Evolutionary conservation across 2,888 invertebrate genomes (phyloP).

Genomic region (Xestia ashworthii): DNA sequence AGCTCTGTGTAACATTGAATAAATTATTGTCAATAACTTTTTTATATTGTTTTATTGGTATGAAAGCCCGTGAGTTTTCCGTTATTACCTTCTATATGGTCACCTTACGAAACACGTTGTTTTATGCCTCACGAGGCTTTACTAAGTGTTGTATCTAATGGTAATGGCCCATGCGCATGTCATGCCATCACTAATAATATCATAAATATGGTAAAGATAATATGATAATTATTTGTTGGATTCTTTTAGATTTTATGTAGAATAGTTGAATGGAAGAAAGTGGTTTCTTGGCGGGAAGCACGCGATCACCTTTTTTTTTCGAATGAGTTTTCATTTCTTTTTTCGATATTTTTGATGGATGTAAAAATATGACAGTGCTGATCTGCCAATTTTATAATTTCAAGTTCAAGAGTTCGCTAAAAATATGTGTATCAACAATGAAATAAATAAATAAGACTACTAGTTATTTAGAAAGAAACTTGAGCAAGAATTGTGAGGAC

Average conservation of each 20-base stretch:
- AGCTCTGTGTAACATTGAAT: constrained; percentile 69
- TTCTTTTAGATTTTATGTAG: constrained; percentile 46
- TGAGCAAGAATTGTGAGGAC: not conserved
- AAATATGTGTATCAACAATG: not conserved
- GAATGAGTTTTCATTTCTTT: not conserved
- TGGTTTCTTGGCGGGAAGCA: constrained; percentile 50
- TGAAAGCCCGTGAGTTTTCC: constrained; percentile 82
- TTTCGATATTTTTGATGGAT: not conserved
- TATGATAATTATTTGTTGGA: constrained; percentile 66
- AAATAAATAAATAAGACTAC: not conserved
- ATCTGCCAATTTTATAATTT: not conserved
- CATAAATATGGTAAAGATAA: constrained; percentile 67
- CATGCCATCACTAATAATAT: constrained; percentile 68
- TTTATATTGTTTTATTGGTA: constrained; percentile 89
- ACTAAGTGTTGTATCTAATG: constrained; percentile 74
- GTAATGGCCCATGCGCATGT: constrained; percentile 70
- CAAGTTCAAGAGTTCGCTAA: not conserved
- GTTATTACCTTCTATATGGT: constrained; percentile 79
- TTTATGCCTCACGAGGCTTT: constrained; percentile 71
- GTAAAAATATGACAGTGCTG: not conserved
- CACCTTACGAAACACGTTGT: constrained; percentile 75
- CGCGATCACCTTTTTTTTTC: constrained; percentile 22
- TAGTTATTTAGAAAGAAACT: not conserved
- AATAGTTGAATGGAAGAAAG: constrained; percentile 52
- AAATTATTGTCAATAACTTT: constrained; percentile 87